A percentile compares a stretch with the other conserved stretches of the same genome.
Conservation (phyloP, 2,113 vertebrate genomes). For the Plestiodon gilberti region DNA sequence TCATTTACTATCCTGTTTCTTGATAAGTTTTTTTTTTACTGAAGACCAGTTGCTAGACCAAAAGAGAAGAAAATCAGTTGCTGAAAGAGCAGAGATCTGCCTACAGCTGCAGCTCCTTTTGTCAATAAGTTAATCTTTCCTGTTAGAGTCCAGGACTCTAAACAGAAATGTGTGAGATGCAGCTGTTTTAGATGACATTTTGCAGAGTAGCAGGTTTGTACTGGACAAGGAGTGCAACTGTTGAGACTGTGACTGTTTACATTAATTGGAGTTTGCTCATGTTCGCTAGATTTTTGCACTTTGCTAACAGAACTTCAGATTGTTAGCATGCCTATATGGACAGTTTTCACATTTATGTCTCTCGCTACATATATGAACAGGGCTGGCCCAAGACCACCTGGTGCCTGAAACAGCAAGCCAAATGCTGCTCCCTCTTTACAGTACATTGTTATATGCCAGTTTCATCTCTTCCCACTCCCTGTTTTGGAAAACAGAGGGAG, state of each 20-base stretch:
- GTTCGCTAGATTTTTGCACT: neutral
- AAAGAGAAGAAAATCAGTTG: neutral
- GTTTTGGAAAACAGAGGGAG: too few species aligned
- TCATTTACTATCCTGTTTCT: neutral
- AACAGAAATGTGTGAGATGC: too few species aligned
- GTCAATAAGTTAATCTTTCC: neutral
- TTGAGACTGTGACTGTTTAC: neutral
- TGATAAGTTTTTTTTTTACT: neutral
- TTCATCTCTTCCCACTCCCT: too few species aligned
- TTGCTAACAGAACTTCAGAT: neutral
- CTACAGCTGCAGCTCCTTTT: neutral
- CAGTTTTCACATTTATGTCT: fast-evolving
- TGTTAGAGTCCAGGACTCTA: neutral
- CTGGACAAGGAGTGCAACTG: neutral
- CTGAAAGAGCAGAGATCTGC: neutral
- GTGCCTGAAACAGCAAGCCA: too few species aligned
- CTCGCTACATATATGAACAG: too few species aligned
- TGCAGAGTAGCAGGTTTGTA: neutral
- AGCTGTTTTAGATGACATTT: neutral
- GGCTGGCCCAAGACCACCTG: too few species aligned
- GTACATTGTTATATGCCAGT: too few species aligned
- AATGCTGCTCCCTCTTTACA: too few species aligned
- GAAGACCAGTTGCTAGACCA: neutral
- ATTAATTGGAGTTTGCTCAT: neutral
- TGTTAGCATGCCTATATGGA: constrained; percentile 12